phyloP scores from a whole-genome alignment of 23 tunicate species.

The Clavelina lepadiformis region DNA sequence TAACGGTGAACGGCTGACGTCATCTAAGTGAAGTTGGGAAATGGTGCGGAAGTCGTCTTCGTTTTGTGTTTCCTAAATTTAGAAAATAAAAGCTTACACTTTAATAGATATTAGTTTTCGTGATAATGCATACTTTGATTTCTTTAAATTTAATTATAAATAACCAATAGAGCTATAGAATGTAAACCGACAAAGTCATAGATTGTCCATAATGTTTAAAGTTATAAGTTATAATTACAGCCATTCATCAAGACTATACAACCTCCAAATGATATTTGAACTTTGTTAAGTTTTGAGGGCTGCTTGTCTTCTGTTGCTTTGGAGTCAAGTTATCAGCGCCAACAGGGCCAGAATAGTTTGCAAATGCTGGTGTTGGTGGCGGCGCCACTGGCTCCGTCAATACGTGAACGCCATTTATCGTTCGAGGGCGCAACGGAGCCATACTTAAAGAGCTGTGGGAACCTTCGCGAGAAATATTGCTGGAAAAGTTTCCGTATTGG shows the following conservation, averaged over 20 bases:
- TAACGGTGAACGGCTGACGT: conserved; percentile 1
- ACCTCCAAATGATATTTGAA: neutral
- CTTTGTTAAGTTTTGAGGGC: neutral
- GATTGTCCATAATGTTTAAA: too few relatives aligned
- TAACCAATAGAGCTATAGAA: too few relatives aligned
- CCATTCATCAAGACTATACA: neutral
- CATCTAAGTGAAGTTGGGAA: neutral
- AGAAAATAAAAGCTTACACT: neutral
- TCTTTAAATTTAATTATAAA: too few relatives aligned
- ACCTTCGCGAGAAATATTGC: neutral
- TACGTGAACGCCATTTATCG: neutral
- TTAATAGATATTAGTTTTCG: too few relatives aligned
- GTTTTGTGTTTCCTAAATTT: neutral
- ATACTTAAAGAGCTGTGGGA: conserved; percentile 8
- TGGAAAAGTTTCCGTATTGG: neutral
- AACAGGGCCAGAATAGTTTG: conserved; percentile 25
- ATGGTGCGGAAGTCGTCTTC: neutral
- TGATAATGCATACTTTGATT: too few relatives aligned
- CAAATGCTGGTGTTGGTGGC: conserved; percentile 40
- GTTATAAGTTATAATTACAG: neutral
- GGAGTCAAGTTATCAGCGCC: conserved; percentile 8
- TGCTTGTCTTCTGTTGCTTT: too few relatives aligned
- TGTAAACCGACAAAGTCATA: too few relatives aligned
- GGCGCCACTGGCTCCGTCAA: neutral
- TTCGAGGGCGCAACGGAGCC: conserved; percentile 24